phyloP scores from a whole-genome alignment of 1,140 invertebrate species.

The Sinella curviseta region DNA sequence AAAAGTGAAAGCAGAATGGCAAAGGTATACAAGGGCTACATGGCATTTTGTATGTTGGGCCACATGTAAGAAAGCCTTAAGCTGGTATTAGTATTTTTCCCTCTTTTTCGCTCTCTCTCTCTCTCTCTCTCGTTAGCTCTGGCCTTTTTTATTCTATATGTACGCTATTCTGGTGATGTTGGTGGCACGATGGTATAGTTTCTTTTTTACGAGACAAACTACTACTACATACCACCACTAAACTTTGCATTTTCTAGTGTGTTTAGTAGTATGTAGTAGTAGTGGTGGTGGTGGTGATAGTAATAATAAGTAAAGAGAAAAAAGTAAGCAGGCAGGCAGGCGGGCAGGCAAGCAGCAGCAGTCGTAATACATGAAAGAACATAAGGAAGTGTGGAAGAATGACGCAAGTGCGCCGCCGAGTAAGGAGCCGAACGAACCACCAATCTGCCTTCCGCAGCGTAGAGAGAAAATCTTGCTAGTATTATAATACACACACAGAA shows the following conservation, averaged over 20 bases:
- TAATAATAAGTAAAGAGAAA: not conserved
- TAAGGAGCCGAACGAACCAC: conserved; percentile 36
- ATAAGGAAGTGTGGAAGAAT: conserved; percentile 34
- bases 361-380: not conserved
- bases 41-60: not conserved
- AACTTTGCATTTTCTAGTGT: not conserved
- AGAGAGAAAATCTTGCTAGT: conserved; percentile 36
- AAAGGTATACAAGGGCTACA: not conserved
- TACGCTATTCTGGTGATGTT: not conserved
- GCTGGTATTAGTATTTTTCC: not conserved
- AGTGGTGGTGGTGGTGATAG: not conserved
- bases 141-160: not conserved
- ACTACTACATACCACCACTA: not conserved
- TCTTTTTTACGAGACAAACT: not conserved
- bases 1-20: not conserved
- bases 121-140: not conserved
- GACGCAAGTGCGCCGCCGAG: conserved; percentile 37
- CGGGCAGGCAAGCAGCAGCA: not conserved
- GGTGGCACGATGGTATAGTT: not conserved
- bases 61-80: not conserved
- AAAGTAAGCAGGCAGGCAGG: not conserved
- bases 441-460: conserved; percentile 41
- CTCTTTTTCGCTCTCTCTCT: not conserved
- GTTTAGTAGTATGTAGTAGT: not conserved
- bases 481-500: not conserved